Evolutionary conservation across 2,113 vertebrate genomes (phyloP), one percentile per base, ranked within the genome.

Genomic region (Corythornis vintsioides): DNA sequence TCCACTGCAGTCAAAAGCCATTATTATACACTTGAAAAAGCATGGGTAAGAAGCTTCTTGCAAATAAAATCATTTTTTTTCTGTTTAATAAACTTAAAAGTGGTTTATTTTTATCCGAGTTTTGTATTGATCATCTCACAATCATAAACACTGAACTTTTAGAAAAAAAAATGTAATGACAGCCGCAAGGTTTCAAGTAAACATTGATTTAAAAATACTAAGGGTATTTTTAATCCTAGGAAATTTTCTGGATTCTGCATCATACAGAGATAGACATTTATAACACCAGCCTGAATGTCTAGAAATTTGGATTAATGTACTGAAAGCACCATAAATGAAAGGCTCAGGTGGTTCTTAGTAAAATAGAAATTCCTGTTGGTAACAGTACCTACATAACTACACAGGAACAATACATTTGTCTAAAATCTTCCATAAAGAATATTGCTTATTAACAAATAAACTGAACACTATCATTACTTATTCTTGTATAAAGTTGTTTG

Each of bases 401-500:
- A 52, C 2, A 64, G n/a, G 26, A 93, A 60, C 3, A 70, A 33
- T 52, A 35, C 3, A 22, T 75, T 55, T 43, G 11, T 38, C 25
- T 53, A 63, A 80, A 80, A 83, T 20, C 15, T 67, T 60, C 13
- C 9, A 52, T 42, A 50, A 53, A 38, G 1, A 67, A 35, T 73
- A 65, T 45, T 50, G 1, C 21, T 56, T 57, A 24, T 50, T 52
- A 71, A 33, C 3, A 50, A 73, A 53, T 14, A 48, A 77, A 45
- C 4, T 35, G 15, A 75, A 26, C 3, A 7, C 0, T 42, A 48
- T 35, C 9, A 9, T 50, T 83, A n/a, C 4, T 43, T 61, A 72
- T 10, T 65, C 14, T 13, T 50, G 6, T 26, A 15, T 19, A 42
- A 33, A 84, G 18, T 1, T 64, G 3, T 25, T 2, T 3, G 0